phyloP scores from a whole-genome alignment of 2,113 vertebrate genomes.

The Piprites chloris region DNA sequence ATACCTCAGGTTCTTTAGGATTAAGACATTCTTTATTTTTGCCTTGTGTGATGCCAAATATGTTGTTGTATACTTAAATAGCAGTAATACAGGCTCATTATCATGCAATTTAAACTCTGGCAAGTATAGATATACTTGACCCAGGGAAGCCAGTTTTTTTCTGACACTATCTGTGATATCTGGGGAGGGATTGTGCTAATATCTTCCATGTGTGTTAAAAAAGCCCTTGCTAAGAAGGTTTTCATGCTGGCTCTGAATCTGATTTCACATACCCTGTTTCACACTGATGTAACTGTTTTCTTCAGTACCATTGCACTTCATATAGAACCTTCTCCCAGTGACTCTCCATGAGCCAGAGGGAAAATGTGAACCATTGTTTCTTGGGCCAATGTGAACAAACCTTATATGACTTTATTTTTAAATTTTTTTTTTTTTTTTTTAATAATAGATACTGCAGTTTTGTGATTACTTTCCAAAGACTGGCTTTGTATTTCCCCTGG shows the following conservation, averaged over 20 bases:
- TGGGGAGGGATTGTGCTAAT: conserved; percentile 37
- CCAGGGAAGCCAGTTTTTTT: conserved; percentile 28
- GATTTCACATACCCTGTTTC: neutral
- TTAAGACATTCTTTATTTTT: conserved; percentile 3
- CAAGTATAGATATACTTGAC: neutral
- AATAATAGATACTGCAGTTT: neutral
- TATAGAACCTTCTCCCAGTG: neutral
- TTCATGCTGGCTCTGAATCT: neutral
- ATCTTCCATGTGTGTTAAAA: conserved; percentile 58
- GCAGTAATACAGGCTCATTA: conserved; percentile 40
- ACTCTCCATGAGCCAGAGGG: neutral
- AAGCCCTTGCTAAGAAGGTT: neutral
- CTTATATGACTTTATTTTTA: neutral
- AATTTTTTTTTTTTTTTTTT: neutral
- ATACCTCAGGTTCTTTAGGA: neutral
- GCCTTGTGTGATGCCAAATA: neutral
- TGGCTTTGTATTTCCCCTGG: neutral
- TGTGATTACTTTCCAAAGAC: conserved; percentile 3
- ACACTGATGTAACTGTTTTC: conserved; percentile 17
- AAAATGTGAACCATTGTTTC: neutral
- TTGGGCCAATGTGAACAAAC: neutral
- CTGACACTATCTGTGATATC: conserved; percentile 57
- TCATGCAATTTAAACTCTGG: conserved; percentile 36
- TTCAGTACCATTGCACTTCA: neutral
- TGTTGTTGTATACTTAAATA: conserved; percentile 13